Base-by-base conservation (phyloP, 2,113 vertebrate species). In the Oncorhynchus tshawytscha region DNA sequence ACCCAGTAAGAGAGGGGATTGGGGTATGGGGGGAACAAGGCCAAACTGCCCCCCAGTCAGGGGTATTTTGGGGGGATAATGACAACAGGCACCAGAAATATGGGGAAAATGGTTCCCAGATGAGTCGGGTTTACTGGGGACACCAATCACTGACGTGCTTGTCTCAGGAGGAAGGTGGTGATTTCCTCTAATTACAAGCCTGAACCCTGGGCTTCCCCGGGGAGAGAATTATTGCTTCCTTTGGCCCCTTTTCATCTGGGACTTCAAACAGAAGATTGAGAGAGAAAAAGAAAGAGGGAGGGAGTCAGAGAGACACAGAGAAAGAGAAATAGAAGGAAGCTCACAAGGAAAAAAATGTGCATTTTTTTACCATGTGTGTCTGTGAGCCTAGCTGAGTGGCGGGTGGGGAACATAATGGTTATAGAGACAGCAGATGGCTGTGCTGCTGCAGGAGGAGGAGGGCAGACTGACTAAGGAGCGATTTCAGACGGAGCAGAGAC, bases 61-160 rank as follows among this genome's bases (percentile, higher is more conserved):
- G 86, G 81, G 84, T 84, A 88, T 90, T 88, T 90, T 88, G 80
- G 84, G 45, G 45, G 45, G 81, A 66, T 86, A 89, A 89, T 89
- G 90, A 89, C 87, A 90, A 85, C 86, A 85, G 85, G 45, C 86
- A 87, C 87, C 89, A 89, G 88, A 92, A 90, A 85, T 78, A 66
- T 54, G 82, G 72, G 81, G 81, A 80, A 88, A 90, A 90, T 88
- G 79, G 79, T 82, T 89, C 84, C 91, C 91, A 92, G 85, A 90
- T 91, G 90, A 85, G 82, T 82, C 69, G 76, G 59, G 81, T 92
- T 86, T 86, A 87, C 80, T 82, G 86, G 51, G 79, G 87, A 90
- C 85, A 88, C 80, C 85, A 85, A 86, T 88, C 84, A 88, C 78
- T 59, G 31, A 67, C 45, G 68, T 27, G 13, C 60, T 57, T 54